phyloP scores from a whole-genome alignment of 2,797 vertebrate genomes.

The Notamacropus eugenii region DNA sequence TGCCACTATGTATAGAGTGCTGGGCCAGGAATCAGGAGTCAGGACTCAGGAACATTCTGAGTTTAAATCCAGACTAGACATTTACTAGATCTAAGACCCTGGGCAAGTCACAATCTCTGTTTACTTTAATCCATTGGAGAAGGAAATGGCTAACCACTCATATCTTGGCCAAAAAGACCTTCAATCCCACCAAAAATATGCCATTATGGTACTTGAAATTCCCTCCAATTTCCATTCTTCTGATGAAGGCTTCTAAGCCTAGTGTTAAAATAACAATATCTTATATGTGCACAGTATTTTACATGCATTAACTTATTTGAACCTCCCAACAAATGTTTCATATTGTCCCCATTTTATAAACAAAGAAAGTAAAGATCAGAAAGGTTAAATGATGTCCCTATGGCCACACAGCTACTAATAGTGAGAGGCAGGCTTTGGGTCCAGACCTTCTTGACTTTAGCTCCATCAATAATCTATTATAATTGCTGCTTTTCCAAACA shows the following conservation, averaged over 20 bases:
- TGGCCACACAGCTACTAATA: neutral
- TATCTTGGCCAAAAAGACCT: neutral
- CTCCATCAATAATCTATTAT: neutral
- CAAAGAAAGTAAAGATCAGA: neutral
- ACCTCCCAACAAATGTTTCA: neutral
- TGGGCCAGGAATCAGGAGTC: no score
- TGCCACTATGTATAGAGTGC: neutral
- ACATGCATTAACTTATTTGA: neutral
- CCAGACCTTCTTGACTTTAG: neutral
- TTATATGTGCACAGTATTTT: neutral
- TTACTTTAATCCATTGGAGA: no score
- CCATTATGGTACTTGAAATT: neutral
- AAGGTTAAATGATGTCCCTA: neutral
- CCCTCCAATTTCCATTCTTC: neutral
- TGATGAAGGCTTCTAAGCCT: neutral
- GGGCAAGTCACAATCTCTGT: no score
- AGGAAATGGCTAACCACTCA: no score
- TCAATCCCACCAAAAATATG: neutral
- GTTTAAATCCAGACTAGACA: no score
- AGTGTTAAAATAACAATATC: neutral
- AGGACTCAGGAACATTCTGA: no score
- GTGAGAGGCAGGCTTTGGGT: neutral
- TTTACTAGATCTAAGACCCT: no score
- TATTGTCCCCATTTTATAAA: neutral
- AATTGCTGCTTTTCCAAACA: neutral